Conservation (phyloP, 2,113 vertebrate species). For the Oxyruncus cristatus region DNA sequence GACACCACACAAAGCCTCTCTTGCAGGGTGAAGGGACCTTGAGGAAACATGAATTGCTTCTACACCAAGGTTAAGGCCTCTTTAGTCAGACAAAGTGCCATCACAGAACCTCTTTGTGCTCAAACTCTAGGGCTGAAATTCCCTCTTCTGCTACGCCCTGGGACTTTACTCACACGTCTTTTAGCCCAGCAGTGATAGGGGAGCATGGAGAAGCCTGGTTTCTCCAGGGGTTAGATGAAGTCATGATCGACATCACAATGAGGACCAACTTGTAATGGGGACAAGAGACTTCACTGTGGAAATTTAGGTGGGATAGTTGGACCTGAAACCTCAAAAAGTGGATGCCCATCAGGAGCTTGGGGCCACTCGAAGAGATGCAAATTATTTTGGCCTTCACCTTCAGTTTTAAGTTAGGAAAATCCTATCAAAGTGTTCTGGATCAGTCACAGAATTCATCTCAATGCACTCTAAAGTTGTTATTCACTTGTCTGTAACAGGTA, state of each 20-base stretch:
- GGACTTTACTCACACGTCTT: not conserved
- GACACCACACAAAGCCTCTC: not conserved
- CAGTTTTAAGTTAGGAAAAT: not conserved
- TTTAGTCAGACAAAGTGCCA: not conserved
- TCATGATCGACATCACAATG: fast-evolving
- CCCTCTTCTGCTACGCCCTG: too few species aligned
- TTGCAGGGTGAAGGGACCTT: not conserved
- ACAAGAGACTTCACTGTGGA: not conserved
- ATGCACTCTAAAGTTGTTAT: not conserved
- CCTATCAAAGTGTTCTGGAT: not conserved
- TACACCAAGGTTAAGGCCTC: not conserved
- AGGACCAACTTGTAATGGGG: not conserved
- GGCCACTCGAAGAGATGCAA: not conserved
- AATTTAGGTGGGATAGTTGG: not conserved
- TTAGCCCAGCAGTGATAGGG: not conserved
- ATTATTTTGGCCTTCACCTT: not conserved
- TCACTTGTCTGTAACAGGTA: not conserved
- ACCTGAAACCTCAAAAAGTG: not conserved
- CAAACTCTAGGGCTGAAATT: not conserved
- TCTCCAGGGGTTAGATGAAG: not conserved
- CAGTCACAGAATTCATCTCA: not conserved
- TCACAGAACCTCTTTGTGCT: not conserved
- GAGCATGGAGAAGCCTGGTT: fast-evolving
- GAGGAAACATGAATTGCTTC: not conserved
- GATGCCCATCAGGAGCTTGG: not conserved